Evolutionary conservation across 2,797 vertebrate species (phyloP).

Genomic region (Rhinophrynus dorsalis): DNA sequence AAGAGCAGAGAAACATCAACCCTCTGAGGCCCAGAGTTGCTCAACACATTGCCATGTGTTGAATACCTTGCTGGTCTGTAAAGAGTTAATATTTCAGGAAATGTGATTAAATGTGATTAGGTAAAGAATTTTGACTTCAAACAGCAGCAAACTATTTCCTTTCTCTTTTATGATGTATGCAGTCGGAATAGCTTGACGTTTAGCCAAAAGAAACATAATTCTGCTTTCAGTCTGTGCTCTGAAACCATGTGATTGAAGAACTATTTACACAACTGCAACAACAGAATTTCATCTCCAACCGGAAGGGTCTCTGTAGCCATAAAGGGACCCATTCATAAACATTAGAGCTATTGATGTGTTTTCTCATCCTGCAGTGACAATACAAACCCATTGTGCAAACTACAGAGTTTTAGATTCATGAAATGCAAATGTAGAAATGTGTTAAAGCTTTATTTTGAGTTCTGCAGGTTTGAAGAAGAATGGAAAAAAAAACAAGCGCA

Average conservation of each 20-base stretch:
- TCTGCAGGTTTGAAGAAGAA: not conserved
- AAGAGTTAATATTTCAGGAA: slow-evolving; percentile 35
- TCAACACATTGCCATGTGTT: no score
- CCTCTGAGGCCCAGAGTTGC: no score
- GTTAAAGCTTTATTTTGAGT: not conserved
- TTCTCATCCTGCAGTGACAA: slow-evolving; percentile 4
- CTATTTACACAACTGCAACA: slow-evolving; percentile 42
- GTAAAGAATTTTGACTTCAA: slow-evolving; percentile 27
- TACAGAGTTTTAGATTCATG: slow-evolving; percentile 15
- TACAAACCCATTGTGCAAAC: not conserved
- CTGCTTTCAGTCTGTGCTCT: slow-evolving; percentile 7
- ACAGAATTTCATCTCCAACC: slow-evolving; percentile 11
- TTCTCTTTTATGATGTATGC: slow-evolving; percentile 12
- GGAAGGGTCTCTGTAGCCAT: not conserved
- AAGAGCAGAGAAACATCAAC: no score
- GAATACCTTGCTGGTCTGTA: no score
- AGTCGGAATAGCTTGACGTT: not conserved
- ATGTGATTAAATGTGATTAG: slow-evolving; percentile 36
- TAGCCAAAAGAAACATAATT: slow-evolving; percentile 30
- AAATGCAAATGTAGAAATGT: slow-evolving; percentile 18
- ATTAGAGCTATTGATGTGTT: not conserved
- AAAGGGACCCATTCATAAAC: slow-evolving; percentile 19
- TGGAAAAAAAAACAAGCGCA: not conserved
- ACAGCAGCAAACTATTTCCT: not conserved
- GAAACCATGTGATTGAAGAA: slow-evolving; percentile 13